phyloP scores from a whole-genome alignment of 2,888 invertebrate species.

The Yponomeuta plumbellus region DNA sequence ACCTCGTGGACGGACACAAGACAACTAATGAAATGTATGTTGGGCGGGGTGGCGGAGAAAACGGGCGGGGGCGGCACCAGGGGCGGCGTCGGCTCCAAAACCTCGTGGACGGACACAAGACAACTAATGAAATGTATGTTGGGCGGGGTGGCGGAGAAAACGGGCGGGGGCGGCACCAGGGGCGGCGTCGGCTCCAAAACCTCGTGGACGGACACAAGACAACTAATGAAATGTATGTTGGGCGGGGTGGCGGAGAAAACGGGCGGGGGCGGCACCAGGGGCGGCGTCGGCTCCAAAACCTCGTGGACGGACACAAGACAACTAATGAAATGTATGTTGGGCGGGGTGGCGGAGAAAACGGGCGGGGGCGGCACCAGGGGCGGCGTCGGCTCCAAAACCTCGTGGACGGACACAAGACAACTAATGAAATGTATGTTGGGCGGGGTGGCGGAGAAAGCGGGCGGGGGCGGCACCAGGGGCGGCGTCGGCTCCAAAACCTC shows the following conservation, averaged over 20 bases:
- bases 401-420: no score
- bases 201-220: no score
- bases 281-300: neutral
- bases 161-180: conserved; percentile 4
- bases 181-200: neutral
- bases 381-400: neutral
- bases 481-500: neutral
- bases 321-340: no score
- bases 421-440: no score
- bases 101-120: neutral
- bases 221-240: no score
- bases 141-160: conserved; percentile 14
- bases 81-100: neutral
- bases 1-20: neutral
- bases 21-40: no score
- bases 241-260: conserved; percentile 14
- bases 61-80: conserved; percentile 5
- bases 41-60: conserved; percentile 15
- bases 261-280: conserved; percentile 5
- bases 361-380: conserved; percentile 7
- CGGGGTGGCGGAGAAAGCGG: conserved; percentile 13
- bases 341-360: conserved; percentile 13
- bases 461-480: conserved; percentile 5
- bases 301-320: no score
- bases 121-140: no score